Percentiles rank a stretch among this genome's conserved stretches.
These are phyloP conservation scores for Clarias batrachus DNA, from an alignment of 2,113 vertebrate species.

Conservation along the genomic window DNA sequence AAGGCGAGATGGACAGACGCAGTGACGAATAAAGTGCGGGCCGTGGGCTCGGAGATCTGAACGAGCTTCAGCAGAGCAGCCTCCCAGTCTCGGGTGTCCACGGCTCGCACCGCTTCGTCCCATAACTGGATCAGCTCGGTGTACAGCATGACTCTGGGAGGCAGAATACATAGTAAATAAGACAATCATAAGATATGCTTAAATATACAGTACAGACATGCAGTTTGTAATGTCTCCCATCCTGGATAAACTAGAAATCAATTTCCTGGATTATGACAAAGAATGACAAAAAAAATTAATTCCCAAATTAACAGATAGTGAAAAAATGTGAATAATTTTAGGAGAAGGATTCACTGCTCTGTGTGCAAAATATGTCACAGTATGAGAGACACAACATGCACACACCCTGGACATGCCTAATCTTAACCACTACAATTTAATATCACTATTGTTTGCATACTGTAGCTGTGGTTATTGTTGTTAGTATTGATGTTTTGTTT, in stretches of 20 bases:
- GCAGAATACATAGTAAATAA: not conserved
- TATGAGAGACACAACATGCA: too few species aligned
- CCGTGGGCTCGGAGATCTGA: slow-evolving; percentile 71
- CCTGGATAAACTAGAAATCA: too few species aligned
- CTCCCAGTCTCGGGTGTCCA: slow-evolving; percentile 76
- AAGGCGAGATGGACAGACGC: slow-evolving; percentile 77
- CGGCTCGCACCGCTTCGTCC: slow-evolving; percentile 73
- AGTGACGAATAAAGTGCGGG: slow-evolving; percentile 77
- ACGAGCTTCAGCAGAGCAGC: slow-evolving; percentile 70
- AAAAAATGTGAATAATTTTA: too few species aligned
- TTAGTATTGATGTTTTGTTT: too few species aligned
- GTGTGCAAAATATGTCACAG: too few species aligned
- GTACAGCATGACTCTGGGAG: slow-evolving; percentile 73
- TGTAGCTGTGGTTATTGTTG: too few species aligned
- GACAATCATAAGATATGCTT: not conserved
- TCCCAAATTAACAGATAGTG: too few species aligned
- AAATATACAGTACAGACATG: not conserved
- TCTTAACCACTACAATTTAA: too few species aligned
- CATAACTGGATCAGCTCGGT: slow-evolving; percentile 78
- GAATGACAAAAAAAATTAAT: not conserved
- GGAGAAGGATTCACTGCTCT: too few species aligned
- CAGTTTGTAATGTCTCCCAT: not conserved
- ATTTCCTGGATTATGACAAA: not conserved
- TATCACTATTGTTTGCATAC: too few species aligned
- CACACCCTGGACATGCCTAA: too few species aligned